Evolutionary conservation across 2,797 vertebrate species (phyloP).

Genomic region (Falco peregrinus): DNA sequence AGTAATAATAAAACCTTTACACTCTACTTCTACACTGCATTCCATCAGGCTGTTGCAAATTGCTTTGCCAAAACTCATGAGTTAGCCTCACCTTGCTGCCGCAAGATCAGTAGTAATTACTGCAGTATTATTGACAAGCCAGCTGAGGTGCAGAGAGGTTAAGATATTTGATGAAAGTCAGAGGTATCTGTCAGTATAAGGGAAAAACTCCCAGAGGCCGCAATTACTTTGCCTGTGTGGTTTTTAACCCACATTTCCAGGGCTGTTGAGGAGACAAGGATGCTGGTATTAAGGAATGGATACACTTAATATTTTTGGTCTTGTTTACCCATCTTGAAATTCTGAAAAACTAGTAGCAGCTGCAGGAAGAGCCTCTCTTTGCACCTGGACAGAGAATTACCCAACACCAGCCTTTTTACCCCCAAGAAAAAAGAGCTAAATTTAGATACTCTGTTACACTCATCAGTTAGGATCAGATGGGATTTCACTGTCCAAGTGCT

Average conservation of each 20-base stretch:
- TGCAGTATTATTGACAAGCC: background rate
- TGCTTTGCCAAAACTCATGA: background rate
- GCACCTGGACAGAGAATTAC: background rate
- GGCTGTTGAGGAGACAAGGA: background rate
- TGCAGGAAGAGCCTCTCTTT: background rate
- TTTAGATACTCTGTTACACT: background rate
- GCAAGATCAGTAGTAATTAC: slow-evolving; percentile 15
- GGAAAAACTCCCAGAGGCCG: background rate
- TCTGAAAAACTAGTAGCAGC: background rate
- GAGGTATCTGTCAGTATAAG: background rate
- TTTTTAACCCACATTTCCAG: background rate
- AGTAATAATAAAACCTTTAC: background rate
- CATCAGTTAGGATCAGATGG: background rate
- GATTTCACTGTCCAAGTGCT: background rate
- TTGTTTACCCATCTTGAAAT: background rate
- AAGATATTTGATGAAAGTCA: slow-evolving; percentile 11
- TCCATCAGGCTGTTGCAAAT: background rate
- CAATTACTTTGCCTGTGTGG: background rate
- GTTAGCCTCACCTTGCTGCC: background rate
- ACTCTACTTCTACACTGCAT: background rate
- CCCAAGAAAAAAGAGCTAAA: background rate
- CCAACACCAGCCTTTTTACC: background rate
- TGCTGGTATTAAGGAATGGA: background rate
- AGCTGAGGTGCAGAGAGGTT: background rate
- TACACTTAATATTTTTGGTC: background rate